Evolutionary conservation across 2,888 invertebrate species (phyloP), one percentile per base, ranked within the genome.

Genomic region (Oscheius sp.): DNA sequence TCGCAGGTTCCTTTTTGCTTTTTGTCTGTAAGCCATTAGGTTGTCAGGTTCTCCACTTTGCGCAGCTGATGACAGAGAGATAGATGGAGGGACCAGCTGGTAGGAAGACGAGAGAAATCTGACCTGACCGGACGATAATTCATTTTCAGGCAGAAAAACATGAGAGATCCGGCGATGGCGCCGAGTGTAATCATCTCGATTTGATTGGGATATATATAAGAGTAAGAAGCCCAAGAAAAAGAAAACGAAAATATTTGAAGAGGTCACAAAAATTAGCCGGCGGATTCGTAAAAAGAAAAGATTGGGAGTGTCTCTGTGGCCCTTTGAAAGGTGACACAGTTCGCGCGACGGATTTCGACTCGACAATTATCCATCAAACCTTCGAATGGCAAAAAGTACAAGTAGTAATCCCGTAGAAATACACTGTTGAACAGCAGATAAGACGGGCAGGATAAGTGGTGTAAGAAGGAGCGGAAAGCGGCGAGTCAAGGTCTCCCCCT

Each of bases 401-500:
- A 24, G 9, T 17, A 56, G 9, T n/a, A 33, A 56, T 24, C 20
- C 6, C 6, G 36, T 14, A 14, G n/a, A 38, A 41, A 59, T 41
- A 38, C 36, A 20, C 54, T 12, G 14, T 17, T 30, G 32, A 38
- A 57, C n/a, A 17, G 20, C 17, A 44, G 28, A 28, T 22, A 38
- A 36, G 36, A 22, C 38, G 36, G 57, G 24, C 41, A 30, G 59
- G 59, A 59, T 59, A 59, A 59, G 59, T 59, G 41, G 59, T 59
- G 59, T 59, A 59, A 59, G 59, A n/a, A n/a, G n/a, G 54, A 59
- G 44, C 59, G 59, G 41, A 28, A 44, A 41, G 59, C 59, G 38
- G 59, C 59, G 59, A 59, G 59, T 59, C 59, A 59, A 59, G 59
- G 59, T 59, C 59, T 59, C 57, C 57, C 26, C 17, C 22, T 59